Base-by-base conservation (phyloP, 2,797 vertebrate species). In the Odontamblyopus rebecca region DNA sequence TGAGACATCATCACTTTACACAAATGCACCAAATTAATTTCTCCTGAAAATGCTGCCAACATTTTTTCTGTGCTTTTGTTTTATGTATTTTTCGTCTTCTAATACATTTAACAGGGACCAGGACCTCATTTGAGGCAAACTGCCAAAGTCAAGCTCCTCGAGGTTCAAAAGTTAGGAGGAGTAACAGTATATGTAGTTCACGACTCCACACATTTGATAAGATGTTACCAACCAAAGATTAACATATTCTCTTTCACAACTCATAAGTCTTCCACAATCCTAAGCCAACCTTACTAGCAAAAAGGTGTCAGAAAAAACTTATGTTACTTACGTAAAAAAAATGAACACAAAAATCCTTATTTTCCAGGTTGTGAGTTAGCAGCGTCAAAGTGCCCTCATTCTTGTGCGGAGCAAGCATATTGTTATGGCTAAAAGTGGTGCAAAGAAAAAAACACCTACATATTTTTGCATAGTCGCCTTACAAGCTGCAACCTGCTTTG, bases 401-500 rank as follows among this genome's bases (percentile, higher is more conserved):
- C 59, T 60, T 38, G 50, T 30, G 23, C 19, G 35, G 68, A 13
- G n/a, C 56, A 27, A 41, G 23, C 26, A 26, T 60, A 67, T 38
- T 70, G 35, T 54, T 62, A 27, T 41, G 15, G 41, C 59, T 70
- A 60, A 69, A 60, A 23, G 64, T 68, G 1, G 0, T 38, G 5
- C 15, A 35, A 3, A 70, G 60, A 29, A 19, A 16, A 60, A 53
- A 29, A 12, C 30, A 61, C 18, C 29, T 9, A 5, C 61, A 41
- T 60, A 4, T 29, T 71, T 76, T 72, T 68, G 70, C 71, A 63
- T 53, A 6, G 56, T 19, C 53, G 44, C 61, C 67, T 61, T 65
- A 73, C 89, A 78, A 82, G 89, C 67, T 81, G 68, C 0, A 63
- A 79, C 90, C 30, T 87, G 88, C 53, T 56, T 0, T 5, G 5